Evolutionary conservation across 1,140 invertebrate species (phyloP), one percentile per base, ranked within the genome.

Genomic region (Leptinotarsa lineolata): DNA sequence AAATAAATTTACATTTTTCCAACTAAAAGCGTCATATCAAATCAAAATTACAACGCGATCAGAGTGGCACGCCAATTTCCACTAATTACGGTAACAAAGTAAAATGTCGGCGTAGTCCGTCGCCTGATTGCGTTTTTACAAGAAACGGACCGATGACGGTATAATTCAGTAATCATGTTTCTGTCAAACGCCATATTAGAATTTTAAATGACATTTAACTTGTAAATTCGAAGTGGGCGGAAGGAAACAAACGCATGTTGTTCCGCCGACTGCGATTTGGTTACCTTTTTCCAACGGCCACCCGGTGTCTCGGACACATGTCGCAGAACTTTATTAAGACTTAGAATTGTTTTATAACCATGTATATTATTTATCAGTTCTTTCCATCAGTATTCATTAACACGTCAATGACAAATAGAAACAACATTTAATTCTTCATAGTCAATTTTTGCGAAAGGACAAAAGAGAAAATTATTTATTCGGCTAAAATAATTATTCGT

Each of bases 191-290:
- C 24, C 67, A 64, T 45, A 81, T 81, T 81, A 79, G 79, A 79
- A 82, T 77, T 82, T 79, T 76, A 81, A 81, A 82, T 82, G 75
- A 77, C 74, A 80, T 81, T 81, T 77, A 76, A 80, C 79, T 82
- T 81, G 79, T 80, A 82, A 82, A 82, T 81, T 73, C 71, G 74
- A 72, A 73, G 72, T 44, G 67, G 76, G 75, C 77, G 80, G 80
- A 82, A 82, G 78, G 81, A 80, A 82, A 80, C 71, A 68, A 74
- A 79, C 80, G 80, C 79, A 79, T 77, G 81, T 81, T 76, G 78
- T 80, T 75, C 72, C 76, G 77, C 74, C 77, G 78, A 75, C 78
- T 76, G 76, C 72, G 79, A 79, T 79, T 79, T 77, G 74, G 65
- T 74, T 72, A 77, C 78, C 72, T 59, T 63, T 70, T 76, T 72